These are phyloP conservation scores for Mystacides longicornis DNA, from an alignment of 2,888 invertebrate species.

Conservation along the genomic window DNA sequence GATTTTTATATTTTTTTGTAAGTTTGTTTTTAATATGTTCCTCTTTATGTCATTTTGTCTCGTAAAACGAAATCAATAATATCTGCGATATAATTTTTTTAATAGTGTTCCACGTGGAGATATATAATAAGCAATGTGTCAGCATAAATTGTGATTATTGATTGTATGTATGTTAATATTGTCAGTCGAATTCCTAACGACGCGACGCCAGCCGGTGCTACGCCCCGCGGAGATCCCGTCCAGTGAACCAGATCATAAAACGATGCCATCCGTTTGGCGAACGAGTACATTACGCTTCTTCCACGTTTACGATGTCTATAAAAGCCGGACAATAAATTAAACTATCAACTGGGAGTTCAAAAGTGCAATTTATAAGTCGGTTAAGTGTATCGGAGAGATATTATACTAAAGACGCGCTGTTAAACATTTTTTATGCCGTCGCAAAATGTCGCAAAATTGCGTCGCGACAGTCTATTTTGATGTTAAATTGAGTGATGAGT, in stretches of 20 bases:
- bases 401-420: background rate
- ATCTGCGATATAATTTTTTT: too few species aligned
- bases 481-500: too few species aligned
- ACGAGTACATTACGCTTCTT: background rate
- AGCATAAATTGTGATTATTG: too few species aligned
- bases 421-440: background rate
- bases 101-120: too few species aligned
- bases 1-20: too few species aligned
- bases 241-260: background rate
- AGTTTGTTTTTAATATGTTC: too few species aligned
- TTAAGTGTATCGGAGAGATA: background rate
- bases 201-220: background rate
- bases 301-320: constrained; percentile 1
- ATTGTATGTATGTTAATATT: too few species aligned
- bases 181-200: background rate
- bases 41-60: too few species aligned
- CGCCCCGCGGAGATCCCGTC: background rate
- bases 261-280: background rate
- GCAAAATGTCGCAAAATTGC: too few species aligned
- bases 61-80: too few species aligned
- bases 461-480: background rate
- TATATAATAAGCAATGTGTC: too few species aligned
- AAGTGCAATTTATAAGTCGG: constrained; percentile 3
- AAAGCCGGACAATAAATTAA: constrained; percentile 4
- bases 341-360: background rate